Base-by-base conservation (phyloP, 2,797 vertebrate genomes). In the Lithobates pipiens region DNA sequence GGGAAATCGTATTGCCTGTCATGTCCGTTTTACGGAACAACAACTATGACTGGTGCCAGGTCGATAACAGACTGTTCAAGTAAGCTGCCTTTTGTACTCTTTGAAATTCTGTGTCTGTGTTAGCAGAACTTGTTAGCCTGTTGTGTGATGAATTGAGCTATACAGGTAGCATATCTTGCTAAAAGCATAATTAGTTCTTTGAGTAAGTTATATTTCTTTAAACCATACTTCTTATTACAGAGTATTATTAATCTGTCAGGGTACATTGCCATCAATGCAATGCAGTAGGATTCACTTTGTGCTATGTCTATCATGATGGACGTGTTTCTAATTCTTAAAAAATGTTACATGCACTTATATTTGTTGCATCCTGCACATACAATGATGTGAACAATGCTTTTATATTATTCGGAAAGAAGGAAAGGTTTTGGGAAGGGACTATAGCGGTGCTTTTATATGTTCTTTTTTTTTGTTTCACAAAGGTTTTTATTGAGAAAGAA, bases 21-120 rank as follows among this genome's bases (percentile, higher is more conserved):
- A 80, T 99, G 98, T 78, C 98, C 98, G 5, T 99, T 99, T 91
- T 98, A 99, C 44, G 98, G 98, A 82, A 99, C 97, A 85, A 99
- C 98, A 68, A 96, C 96, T 0, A 74, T 96, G 36, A 94, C 88
- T 0, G 98, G 97, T 63, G 96, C 97, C 18, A 97, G 93, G 77
- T 97, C 96, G 88, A 98, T 98, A 86, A 95, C 97, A 74, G 96
- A 97, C 89, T 99, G 98, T 92, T 99, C 98, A 89, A 99, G 98
- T 99, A 95, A 93, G 97, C 91, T 73, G 75, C n/a, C 68, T 80
- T 73, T 73, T 77, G 27, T 83, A 42, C 61, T 76, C 63, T 57
- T 83, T 83, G 63, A 42, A 69, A 83, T 76, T 83, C 81, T 83
- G 42, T 63, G 72, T 61, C 80, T 39, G 80, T 82, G 57, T 42